These are phyloP conservation scores for Rotaria socialis DNA, from an alignment of 2,888 invertebrate species.

Conservation along the genomic window DNA sequence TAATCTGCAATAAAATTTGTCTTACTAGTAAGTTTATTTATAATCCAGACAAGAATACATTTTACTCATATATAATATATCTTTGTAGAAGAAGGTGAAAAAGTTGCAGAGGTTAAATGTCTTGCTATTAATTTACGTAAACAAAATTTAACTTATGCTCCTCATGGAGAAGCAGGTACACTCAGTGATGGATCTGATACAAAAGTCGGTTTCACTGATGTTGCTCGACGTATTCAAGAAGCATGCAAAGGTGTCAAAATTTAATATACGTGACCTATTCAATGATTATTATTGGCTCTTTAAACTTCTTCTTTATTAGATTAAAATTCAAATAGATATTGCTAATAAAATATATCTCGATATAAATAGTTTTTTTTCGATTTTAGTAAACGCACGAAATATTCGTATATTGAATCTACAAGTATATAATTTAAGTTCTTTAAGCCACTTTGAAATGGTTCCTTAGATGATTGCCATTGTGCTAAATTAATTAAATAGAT, in stretches of 20 bases:
- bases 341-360: too few species aligned
- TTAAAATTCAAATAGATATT: too few species aligned
- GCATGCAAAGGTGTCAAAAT: background rate
- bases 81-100: slow-evolving; percentile 20
- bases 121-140: background rate
- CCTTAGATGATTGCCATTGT: too few species aligned
- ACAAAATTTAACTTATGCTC: slow-evolving; percentile 1
- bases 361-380: too few species aligned
- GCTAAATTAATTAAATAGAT: too few species aligned
- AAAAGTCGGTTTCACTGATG: background rate
- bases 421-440: too few species aligned
- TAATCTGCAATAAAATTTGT: slow-evolving; percentile 13
- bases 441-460: too few species aligned
- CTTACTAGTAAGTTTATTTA: background rate
- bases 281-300: too few species aligned
- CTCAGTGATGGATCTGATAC: background rate
- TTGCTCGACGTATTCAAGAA: background rate
- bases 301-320: too few species aligned
- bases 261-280: background rate
- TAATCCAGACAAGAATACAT: background rate
- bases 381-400: too few species aligned
- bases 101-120: slow-evolving; percentile 12
- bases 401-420: too few species aligned
- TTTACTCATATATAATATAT: background rate
- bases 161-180: background rate